phyloP scores from a whole-genome alignment of 1,140 invertebrate genomes.

The Harpegnathos saltator region DNA sequence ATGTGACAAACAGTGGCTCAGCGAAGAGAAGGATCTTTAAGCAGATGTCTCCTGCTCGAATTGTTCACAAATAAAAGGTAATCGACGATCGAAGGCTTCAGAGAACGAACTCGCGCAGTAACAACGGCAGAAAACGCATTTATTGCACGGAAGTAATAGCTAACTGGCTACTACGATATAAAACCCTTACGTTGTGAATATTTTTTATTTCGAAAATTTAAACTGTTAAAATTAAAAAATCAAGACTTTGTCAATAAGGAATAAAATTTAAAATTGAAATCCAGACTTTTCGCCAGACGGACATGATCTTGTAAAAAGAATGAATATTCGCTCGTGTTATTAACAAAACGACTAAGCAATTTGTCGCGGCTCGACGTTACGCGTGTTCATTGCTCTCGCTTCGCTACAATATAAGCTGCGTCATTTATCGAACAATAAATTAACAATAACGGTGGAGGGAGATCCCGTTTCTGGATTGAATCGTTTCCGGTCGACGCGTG shows the following conservation, averaged over 20 bases:
- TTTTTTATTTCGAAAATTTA: no score
- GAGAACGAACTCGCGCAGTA: constrained; percentile 4
- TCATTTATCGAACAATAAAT: constrained; percentile 82
- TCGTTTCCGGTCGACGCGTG: constrained; percentile 75
- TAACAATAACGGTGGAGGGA: constrained; percentile 71
- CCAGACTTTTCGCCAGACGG: background rate
- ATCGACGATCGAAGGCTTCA: constrained; percentile 2
- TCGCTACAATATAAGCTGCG: constrained; percentile 69
- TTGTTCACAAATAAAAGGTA: constrained; percentile 33
- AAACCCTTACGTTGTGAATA: no score
- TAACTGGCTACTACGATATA: background rate
- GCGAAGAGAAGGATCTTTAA: background rate
- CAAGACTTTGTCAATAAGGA: background rate
- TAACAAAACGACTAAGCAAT: constrained; percentile 26
- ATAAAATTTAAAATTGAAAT: background rate
- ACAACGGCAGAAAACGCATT: background rate
- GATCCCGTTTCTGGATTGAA: constrained; percentile 71
- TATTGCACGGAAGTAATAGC: background rate
- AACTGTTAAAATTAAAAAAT: background rate
- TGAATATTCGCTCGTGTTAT: constrained; percentile 3
- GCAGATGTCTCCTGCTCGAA: constrained; percentile 55
- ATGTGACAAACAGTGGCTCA: constrained; percentile 29
- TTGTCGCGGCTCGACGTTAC: constrained; percentile 15
- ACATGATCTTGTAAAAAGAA: background rate
- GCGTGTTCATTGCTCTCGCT: background rate